Base-by-base conservation (phyloP, 35 echinoderm and acorn worm species). In the Strongylocentrotus purpuratus region DNA sequence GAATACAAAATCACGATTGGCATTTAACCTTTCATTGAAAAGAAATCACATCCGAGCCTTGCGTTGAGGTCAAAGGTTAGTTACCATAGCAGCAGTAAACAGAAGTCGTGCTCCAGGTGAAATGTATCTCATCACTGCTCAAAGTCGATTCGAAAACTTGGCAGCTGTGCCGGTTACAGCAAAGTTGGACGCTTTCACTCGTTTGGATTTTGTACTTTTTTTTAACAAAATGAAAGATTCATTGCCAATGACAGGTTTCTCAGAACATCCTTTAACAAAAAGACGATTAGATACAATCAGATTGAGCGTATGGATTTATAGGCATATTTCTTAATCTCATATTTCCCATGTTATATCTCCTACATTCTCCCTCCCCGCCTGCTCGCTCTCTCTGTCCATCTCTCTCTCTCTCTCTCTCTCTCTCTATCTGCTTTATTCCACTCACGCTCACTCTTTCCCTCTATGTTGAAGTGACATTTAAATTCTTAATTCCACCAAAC, bases 61-160 rank as follows among this genome's bases (percentile, higher is more conserved):
- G 65, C 15, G 65, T 89, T 46, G 33, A 89, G 87, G 87, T 89
- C 87, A 89, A 5, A 7, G 87, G 87, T 89, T 86, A 10, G 17
- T 89, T 89, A 89, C 87, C 87, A 45, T 89, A 89, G 87, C 87
- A 89, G 33, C 87, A 14, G 87, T 78, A n/a, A 22, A 78, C 20
- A 78, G 65, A 22, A 28, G 2, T n/a, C 65, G 20, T n/a, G 2
- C 65, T 78, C 28, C 25, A n/a, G 65, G 5, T 78, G 65, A 78
- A 78, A 78, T 78, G 65, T 78, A 78, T 78, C 65, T 28, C 65
- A 78, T 78, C 65, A 78, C 65, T 78, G 65, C 20, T n/a, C 20
- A 18, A n/a, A 78, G 20, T 78, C 28, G 65, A 78, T 28, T n/a
- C 22, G 22, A 78, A 78, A 78, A 78, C 65, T 78, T n/a, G 65